These are phyloP conservation scores for Mechanitis messenoides DNA, from an alignment of 2,888 invertebrate genomes.

Conservation along the genomic window DNA sequence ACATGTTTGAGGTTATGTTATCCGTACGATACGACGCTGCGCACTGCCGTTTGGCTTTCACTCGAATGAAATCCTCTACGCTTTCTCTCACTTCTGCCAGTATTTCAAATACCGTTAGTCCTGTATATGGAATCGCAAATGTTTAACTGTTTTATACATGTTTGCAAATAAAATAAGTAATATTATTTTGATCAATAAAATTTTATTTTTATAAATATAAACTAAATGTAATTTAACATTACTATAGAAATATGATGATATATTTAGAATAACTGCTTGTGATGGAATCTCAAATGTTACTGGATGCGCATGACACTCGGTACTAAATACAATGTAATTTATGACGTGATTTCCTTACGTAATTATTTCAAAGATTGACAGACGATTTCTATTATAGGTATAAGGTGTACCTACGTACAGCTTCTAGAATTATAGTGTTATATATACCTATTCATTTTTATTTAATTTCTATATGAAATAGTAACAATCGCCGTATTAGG, in stretches of 20 bases:
- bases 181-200: not conserved
- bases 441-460: no score
- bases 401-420: not conserved
- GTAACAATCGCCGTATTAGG: not conserved
- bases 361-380: slow-evolving; percentile 11
- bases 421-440: no score
- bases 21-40: slow-evolving; percentile 54
- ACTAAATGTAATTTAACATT: not conserved
- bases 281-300: slow-evolving; percentile 20
- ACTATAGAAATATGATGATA: not conserved
- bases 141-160: slow-evolving; percentile 33
- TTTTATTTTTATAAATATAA: no score
- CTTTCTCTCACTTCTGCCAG: slow-evolving; percentile 65
- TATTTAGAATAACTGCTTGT: slow-evolving; percentile 4
- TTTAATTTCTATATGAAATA: not conserved
- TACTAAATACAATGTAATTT: slow-evolving; percentile 21
- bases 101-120: slow-evolving; percentile 64
- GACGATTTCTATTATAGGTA: slow-evolving; percentile 2
- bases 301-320: slow-evolving; percentile 18
- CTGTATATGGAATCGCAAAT: slow-evolving; percentile 31
- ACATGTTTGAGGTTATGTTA: slow-evolving; percentile 50
- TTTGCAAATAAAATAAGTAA: not conserved
- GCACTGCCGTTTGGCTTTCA: slow-evolving; percentile 63
- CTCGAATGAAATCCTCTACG: slow-evolving; percentile 62
- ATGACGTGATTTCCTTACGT: slow-evolving; percentile 23